A percentile compares a stretch with the other conserved stretches of the same genome.
phyloP scores from a whole-genome alignment of 2,113 vertebrate species.

The Ifrita kowaldi region DNA sequence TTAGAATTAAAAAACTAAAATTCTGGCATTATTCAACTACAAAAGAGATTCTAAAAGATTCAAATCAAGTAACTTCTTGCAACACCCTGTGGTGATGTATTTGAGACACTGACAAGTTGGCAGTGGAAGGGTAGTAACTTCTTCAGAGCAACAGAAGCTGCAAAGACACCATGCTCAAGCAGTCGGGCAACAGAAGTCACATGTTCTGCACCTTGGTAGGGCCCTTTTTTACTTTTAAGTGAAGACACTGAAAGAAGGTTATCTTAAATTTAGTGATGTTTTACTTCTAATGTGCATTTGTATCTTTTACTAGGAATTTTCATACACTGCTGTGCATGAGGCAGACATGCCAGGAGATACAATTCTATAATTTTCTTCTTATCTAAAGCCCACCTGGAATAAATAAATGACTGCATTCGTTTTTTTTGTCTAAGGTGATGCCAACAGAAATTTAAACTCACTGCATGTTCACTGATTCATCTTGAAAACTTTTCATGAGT shows the following conservation, averaged over 20 bases:
- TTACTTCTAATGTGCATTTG: background rate
- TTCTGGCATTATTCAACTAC: background rate
- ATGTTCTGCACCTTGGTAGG: background rate
- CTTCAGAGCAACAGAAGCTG: background rate
- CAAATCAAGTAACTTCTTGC: background rate
- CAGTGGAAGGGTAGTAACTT: background rate
- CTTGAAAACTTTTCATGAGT: background rate
- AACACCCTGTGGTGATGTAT: background rate
- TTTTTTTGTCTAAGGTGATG: background rate
- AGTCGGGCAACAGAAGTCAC: background rate
- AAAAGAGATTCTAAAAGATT: background rate
- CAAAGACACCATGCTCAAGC: background rate
- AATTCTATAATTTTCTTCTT: background rate
- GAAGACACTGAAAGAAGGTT: background rate
- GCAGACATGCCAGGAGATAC: background rate
- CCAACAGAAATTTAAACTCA: background rate
- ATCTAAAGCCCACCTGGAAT: background rate
- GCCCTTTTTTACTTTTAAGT: background rate
- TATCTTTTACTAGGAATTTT: background rate
- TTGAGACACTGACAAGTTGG: background rate
- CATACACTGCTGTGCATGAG: background rate
- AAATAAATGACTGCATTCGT: background rate
- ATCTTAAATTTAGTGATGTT: background rate
- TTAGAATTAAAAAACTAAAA: background rate
- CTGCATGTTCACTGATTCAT: background rate